These are phyloP conservation scores for Campoplex nolae DNA, from an alignment of 2,888 invertebrate species.

Conservation along the genomic window DNA sequence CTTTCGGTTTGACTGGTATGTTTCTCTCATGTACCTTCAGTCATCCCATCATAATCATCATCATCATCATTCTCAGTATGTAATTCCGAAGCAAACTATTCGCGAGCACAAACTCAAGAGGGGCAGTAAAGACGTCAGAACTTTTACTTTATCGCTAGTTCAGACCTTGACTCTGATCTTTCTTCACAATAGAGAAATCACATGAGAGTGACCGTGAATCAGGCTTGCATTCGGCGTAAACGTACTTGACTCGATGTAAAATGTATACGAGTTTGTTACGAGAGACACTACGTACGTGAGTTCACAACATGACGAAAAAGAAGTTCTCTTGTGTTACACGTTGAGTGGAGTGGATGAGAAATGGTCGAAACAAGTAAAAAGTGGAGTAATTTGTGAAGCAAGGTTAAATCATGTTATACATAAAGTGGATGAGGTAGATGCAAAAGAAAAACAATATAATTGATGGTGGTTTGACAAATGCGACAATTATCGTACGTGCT, in stretches of 20 bases:
- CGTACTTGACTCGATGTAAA: slow-evolving; percentile 30
- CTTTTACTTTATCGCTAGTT: slow-evolving; percentile 30
- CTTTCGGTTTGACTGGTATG: not conserved
- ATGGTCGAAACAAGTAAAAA: slow-evolving; percentile 5
- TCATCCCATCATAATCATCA: not conserved
- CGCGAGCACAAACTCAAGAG: slow-evolving; percentile 7
- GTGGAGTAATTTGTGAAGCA: slow-evolving; percentile 22
- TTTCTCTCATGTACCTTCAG: not conserved
- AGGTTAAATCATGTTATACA: slow-evolving; percentile 19
- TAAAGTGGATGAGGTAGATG: not conserved
- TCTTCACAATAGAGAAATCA: slow-evolving; percentile 64
- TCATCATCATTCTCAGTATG: not conserved
- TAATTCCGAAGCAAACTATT: slow-evolving; percentile 51
- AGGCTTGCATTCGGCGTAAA: slow-evolving; percentile 39
- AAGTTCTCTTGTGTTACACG: slow-evolving; percentile 8
- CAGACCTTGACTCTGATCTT: slow-evolving; percentile 65
- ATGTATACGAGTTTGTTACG: not conserved
- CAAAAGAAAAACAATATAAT: slow-evolving; percentile 10
- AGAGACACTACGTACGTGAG: not conserved
- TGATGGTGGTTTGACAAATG: not conserved
- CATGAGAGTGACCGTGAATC: slow-evolving; percentile 65
- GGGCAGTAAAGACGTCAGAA: slow-evolving; percentile 27
- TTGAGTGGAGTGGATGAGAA: not conserved
- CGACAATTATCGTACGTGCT: not conserved
- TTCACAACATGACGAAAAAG: not conserved